Conservation (phyloP, 2,888 invertebrate genomes). For the Sinotaia quadrata region DNA sequence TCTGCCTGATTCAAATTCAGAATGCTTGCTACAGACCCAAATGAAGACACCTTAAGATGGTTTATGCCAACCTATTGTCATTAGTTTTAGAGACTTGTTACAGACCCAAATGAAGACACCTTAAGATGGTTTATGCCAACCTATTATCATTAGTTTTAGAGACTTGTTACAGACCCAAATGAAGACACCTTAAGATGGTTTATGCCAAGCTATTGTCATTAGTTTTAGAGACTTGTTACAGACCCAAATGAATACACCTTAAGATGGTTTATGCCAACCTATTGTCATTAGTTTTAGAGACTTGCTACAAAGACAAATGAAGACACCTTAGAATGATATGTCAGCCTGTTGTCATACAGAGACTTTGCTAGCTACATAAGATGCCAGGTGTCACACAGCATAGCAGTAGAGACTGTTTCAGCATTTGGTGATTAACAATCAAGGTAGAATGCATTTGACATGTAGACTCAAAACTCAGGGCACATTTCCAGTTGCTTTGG, state of each 20-base stretch:
- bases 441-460: too few species aligned
- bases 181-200: background rate
- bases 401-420: too few species aligned
- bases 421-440: too few species aligned
- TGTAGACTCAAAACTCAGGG: too few species aligned
- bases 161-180: background rate
- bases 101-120: background rate
- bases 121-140: background rate
- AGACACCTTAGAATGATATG: too few species aligned
- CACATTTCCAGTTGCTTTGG: too few species aligned
- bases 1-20: conserved; percentile 47
- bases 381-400: too few species aligned
- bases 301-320: background rate
- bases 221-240: background rate
- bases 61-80: background rate
- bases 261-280: background rate
- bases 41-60: background rate
- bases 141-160: background rate
- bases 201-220: background rate
- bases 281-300: background rate
- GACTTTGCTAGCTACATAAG: too few species aligned
- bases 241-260: background rate
- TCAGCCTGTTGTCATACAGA: too few species aligned
- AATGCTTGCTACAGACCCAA: conserved; percentile 9
- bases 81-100: background rate